A percentile compares a stretch with the other conserved stretches of the same genome.
Conservation (phyloP, 2,888 invertebrate genomes). For the Lissocephala sabroskyi region DNA sequence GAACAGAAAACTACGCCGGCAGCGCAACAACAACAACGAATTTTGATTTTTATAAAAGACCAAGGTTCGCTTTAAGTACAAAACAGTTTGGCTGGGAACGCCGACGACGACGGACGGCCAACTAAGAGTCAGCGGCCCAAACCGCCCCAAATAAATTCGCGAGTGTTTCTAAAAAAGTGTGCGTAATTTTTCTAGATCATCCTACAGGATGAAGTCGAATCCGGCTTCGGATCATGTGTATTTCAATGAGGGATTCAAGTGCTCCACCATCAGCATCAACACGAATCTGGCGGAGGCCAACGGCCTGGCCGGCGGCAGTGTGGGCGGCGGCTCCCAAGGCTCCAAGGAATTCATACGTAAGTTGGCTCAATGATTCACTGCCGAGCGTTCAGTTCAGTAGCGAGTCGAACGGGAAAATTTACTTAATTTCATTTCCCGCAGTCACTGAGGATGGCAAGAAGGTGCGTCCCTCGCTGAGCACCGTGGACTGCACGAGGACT, state of each 20-base stretch:
- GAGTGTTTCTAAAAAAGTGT: not conserved
- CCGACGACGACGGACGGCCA: constrained; percentile 39
- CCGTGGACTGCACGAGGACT: constrained; percentile 61
- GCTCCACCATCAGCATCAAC: constrained; percentile 69
- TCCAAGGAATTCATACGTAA: constrained; percentile 76
- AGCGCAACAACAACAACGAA: constrained; percentile 24
- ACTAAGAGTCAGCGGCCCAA: not conserved
- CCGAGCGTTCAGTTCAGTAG: too few relatives aligned
- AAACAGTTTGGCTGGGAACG: constrained; percentile 59
- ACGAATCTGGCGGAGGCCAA: constrained; percentile 66
- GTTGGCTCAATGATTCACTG: constrained; percentile 28
- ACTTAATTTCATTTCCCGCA: too few relatives aligned
- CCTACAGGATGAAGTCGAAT: constrained; percentile 60
- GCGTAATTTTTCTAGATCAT: too few relatives aligned
- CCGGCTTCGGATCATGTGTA: constrained; percentile 69
- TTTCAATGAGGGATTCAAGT: constrained; percentile 70
- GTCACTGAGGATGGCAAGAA: constrained; percentile 74
- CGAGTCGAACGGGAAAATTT: not conserved
- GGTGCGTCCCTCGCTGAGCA: constrained; percentile 53
- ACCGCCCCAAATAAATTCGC: not conserved
- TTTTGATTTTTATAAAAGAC: constrained; percentile 58
- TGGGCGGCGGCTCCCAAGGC: constrained; percentile 73
- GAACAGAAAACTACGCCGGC: constrained; percentile 5
- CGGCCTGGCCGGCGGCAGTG: constrained; percentile 34
- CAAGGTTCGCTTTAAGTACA: constrained; percentile 57